Evolutionary conservation across 2,888 invertebrate genomes (phyloP), one percentile per base, ranked within the genome.

Genomic region (Entomobrya multifasciata): DNA sequence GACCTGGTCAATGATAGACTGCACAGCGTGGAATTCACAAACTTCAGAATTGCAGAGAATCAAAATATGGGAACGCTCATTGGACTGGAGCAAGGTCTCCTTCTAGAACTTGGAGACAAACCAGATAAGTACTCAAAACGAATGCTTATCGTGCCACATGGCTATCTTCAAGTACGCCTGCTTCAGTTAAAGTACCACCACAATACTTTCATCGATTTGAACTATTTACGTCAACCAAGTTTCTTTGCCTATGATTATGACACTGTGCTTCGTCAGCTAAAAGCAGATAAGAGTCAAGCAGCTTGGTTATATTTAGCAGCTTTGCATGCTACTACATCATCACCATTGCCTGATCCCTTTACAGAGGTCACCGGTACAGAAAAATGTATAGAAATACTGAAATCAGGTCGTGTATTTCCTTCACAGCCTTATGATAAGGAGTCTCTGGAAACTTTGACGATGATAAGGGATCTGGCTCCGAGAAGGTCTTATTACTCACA

Each of bases 291-390:
- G n/a, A 77, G 49, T 36, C 36, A 52, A 57, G 2, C 65, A 2
- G 88, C 82, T 15, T 89, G 89, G 86, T 25, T 86, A 11, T 88
- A 79, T 47, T 41, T 89, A 11, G 89, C 89, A 5, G 57, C 67
- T 20, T 55, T 88, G 0, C 89, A 89, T 70, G 89, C 80, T 20
- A 57, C 67, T 0, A 88, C 89, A 11, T 52, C 86, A 15, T 86
- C 85, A 15, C 60, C 86, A 1, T 30, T 88, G 0, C 82, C 82
- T 17, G 88, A 89, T 67, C 87, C 87, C 0, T 89, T 88, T 62
- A 88, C 88, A 0, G 77, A 70, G 36, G 13, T n/a, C n/a, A n/a
- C n/a, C n/a, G n/a, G n/a, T n/a, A n/a, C n/a, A n/a, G n/a, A n/a
- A n/a, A n/a, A n/a, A n/a, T n/a, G n/a, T n/a, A n/a, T n/a, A n/a